Percentiles rank a stretch among this genome's conserved stretches.
phyloP scores from a whole-genome alignment of 2,888 invertebrate genomes.

The Strigamia crassipes region DNA sequence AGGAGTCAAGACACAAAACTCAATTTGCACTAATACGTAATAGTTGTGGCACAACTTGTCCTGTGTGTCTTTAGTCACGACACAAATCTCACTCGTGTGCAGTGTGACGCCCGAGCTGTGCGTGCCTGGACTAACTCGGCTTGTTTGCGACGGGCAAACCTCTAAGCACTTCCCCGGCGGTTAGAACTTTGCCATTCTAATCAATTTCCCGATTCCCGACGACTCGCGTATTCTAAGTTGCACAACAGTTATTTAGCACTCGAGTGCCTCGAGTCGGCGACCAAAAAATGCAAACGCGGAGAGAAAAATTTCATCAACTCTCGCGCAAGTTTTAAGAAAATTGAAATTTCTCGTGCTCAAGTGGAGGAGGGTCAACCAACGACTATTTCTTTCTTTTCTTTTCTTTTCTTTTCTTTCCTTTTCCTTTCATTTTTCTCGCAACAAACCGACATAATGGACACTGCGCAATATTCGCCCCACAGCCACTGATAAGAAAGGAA shows the following conservation, averaged over 20 bases:
- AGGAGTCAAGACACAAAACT: no score
- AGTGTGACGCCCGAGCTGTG: background rate
- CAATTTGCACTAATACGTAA: no score
- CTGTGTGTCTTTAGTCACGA: background rate
- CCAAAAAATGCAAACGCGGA: background rate
- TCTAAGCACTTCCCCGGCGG: background rate
- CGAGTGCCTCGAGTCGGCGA: background rate
- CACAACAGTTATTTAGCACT: background rate
- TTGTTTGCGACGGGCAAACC: background rate
- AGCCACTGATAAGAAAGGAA: conserved; percentile 1
- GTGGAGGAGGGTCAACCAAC: background rate
- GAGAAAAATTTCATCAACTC: background rate
- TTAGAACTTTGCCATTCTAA: background rate
- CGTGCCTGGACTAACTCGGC: background rate
- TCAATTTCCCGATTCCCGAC: background rate
- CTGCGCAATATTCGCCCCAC: conserved; percentile 22
- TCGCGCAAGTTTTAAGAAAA: background rate
- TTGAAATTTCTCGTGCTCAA: background rate
- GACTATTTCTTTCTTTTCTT: background rate
- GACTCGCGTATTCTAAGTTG: no score
- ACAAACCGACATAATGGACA: background rate
- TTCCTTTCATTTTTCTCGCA: background rate
- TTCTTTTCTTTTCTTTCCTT: background rate
- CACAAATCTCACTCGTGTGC: background rate
- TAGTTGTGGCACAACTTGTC: no score